Evolutionary conservation across 2,113 vertebrate genomes (phyloP).

Genomic region (Halcyon malimbica): DNA sequence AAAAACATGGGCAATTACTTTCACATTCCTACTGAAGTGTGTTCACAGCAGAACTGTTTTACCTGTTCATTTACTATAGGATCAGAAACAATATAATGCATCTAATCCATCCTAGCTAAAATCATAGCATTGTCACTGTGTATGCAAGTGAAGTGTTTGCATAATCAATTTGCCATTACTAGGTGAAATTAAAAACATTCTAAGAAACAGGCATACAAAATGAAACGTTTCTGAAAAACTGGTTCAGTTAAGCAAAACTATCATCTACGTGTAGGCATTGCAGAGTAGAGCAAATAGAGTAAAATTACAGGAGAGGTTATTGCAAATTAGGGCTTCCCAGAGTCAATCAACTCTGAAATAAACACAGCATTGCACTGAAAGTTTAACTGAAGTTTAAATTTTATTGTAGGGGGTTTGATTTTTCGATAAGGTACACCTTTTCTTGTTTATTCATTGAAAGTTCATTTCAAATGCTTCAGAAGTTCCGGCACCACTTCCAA

Average conservation of each 20-base stretch:
- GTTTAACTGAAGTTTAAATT: not conserved
- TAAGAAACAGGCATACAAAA: not conserved
- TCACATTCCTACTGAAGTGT: not conserved
- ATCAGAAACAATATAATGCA: not conserved
- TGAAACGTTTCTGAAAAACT: not conserved
- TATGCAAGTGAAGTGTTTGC: not conserved
- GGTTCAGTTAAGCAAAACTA: not conserved
- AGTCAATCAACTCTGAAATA: not conserved
- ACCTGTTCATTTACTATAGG: not conserved
- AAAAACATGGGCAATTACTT: not conserved
- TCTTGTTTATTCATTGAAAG: not conserved
- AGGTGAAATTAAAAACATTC: not conserved
- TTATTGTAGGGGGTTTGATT: too few relatives aligned
- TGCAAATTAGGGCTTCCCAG: not conserved
- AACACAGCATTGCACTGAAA: not conserved
- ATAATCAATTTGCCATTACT: not conserved
- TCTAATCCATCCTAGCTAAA: not conserved
- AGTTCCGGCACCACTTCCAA: not conserved
- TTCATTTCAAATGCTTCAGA: not conserved
- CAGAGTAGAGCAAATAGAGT: not conserved
- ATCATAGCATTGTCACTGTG: not conserved
- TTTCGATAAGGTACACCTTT: not conserved
- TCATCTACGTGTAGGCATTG: rapidly evolving
- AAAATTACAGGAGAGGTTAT: not conserved
- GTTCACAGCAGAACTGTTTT: not conserved